These are phyloP conservation scores for Potorous gilbertii DNA, from an alignment of 2,797 vertebrate species.

Conservation along the genomic window DNA sequence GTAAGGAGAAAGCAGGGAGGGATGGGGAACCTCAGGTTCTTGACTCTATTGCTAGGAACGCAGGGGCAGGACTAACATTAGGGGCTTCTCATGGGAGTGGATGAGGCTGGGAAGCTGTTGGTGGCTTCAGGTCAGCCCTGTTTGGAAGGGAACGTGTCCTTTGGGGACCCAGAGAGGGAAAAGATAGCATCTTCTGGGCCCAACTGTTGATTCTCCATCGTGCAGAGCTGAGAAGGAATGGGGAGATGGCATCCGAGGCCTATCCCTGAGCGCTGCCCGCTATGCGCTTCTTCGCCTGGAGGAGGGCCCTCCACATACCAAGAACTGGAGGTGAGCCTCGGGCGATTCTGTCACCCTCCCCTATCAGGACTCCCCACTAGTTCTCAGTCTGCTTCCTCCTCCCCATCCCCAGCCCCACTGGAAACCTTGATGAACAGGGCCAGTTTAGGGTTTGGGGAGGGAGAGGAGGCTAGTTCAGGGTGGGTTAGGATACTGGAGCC, in stretches of 20 bases:
- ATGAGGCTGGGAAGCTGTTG: not conserved
- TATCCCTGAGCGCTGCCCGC: slow-evolving; percentile 95
- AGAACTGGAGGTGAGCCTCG: slow-evolving; percentile 95
- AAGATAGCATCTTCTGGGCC: not conserved
- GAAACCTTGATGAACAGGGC: not conserved
- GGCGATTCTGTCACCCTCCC: not conserved
- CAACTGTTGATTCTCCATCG: slow-evolving; percentile 60
- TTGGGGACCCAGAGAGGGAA: not conserved
- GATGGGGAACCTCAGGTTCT: not conserved
- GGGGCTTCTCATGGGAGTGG: not conserved
- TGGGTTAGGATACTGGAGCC: not conserved
- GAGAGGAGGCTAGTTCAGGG: not conserved
- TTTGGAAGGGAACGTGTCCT: not conserved
- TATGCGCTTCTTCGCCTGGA: slow-evolving; percentile 95
- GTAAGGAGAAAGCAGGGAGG: not conserved
- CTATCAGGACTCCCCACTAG: not conserved
- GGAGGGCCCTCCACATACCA: slow-evolving; percentile 96
- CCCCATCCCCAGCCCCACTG: not conserved
- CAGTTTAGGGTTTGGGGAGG: not conserved
- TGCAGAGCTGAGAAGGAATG: slow-evolving; percentile 97
- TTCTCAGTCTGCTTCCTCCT: not conserved
- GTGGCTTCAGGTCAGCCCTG: not conserved
- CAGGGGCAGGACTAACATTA: not conserved
- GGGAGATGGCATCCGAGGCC: slow-evolving; percentile 97
- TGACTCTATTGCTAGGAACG: not conserved